These are phyloP conservation scores for Entomobrya proxima DNA, from an alignment of 2,888 invertebrate genomes.

Conservation along the genomic window DNA sequence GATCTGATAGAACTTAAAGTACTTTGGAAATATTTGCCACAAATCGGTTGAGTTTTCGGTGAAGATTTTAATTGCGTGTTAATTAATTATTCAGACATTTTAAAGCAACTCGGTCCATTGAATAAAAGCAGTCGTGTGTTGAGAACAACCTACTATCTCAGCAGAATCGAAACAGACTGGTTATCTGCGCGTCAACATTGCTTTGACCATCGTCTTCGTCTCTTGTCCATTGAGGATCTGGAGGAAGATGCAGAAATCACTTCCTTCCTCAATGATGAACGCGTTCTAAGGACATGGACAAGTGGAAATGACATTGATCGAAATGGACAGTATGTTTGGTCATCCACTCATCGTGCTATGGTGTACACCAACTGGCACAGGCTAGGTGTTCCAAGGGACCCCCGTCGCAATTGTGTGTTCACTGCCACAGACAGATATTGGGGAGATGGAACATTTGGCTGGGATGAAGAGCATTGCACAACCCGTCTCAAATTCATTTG, in stretches of 20 bases:
- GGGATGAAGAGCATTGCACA: constrained; percentile 61
- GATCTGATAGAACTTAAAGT: background rate
- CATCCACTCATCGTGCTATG: constrained; percentile 39
- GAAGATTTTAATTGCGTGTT: too few species aligned
- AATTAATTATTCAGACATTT: background rate
- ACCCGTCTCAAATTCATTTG: constrained; percentile 58
- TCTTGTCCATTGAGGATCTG: constrained; percentile 56
- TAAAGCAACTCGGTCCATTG: constrained; percentile 26
- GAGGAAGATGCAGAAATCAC: constrained; percentile 57
- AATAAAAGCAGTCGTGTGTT: constrained; percentile 35
- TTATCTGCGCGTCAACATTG: constrained; percentile 51
- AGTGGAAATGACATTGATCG: constrained; percentile 57
- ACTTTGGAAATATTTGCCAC: background rate
- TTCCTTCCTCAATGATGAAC: constrained; percentile 49
- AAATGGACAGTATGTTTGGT: constrained; percentile 51
- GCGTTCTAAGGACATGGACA: constrained; percentile 53
- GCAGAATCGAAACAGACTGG: constrained; percentile 50
- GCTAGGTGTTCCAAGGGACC: constrained; percentile 31
- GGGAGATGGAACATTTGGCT: constrained; percentile 62
- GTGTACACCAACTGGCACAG: constrained; percentile 59
- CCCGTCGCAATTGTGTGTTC: constrained; percentile 49
- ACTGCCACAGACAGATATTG: constrained; percentile 54
- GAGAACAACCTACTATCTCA: constrained; percentile 41
- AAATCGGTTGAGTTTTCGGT: too few species aligned
- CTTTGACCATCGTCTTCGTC: constrained; percentile 46